Evolutionary conservation across 2,113 vertebrate species (phyloP), one percentile per base, ranked within the genome.

Genomic region (Genyomyrus donnyi): DNA sequence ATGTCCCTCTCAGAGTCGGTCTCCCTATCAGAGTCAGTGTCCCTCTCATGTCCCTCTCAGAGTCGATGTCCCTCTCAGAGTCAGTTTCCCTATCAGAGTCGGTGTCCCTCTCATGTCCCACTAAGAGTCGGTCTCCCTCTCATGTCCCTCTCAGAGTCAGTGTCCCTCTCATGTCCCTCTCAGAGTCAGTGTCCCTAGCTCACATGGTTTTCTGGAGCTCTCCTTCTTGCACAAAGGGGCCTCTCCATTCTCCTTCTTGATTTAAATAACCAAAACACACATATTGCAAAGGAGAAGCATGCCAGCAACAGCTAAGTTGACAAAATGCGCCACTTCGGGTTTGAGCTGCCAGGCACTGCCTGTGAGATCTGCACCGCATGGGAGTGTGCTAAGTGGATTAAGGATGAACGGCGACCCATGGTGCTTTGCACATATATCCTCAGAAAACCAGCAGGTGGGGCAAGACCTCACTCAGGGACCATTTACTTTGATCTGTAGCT

Each of bases 381-480:
- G 74, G 31, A 80, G 62, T 31, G n/a, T 31, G 27, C 74, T 17
- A 80, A 80, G 13, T 80, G 35, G 74, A 80, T 80, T 50, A 50
- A 62, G 83, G 31, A 19, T 31, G 66, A 70, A 27, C 31, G 87
- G 52, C 19, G 0, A 62, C 56, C 53, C 53, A 19, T 5, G 17
- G 52, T 35, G 52, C 52, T 88, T 42, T 88, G 53, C 49, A 88
- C 15, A 56, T n/a, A 85, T 49, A 85, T 85, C 42, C 52, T 39
- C 17, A 62, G n/a, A 35, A 35, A 88, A 62, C 90, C 92, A 91
- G 89, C 85, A 91, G 91, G 87, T 91, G 91, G 90, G 90, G 90
- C 39, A 48, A 77, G 83, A 90, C 66, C 45, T 90, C 89, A 80
- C 52, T 52, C 1, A 89, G 74, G 85, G 10, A 77, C 52, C 27